Conservation (phyloP, 2,888 invertebrate species). For the Stomorhina lunata region DNA sequence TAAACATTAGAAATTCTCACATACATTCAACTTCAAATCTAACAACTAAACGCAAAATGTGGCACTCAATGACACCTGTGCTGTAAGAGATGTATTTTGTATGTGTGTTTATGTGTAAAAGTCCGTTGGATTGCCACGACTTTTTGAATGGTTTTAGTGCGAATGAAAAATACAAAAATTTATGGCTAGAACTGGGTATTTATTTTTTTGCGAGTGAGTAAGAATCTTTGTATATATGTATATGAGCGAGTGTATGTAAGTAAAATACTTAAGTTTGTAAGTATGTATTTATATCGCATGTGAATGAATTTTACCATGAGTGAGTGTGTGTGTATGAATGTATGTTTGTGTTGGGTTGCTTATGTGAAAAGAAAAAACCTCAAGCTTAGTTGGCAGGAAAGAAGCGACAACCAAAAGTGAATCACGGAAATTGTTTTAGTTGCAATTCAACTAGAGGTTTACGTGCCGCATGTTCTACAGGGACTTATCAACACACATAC, state of each 20-base stretch:
- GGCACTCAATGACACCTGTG: slow-evolving; percentile 61
- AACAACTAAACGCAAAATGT: slow-evolving; percentile 50
- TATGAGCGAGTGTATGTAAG: background rate
- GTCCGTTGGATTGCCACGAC: slow-evolving; percentile 37
- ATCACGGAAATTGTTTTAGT: slow-evolving; percentile 68
- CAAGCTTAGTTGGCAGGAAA: slow-evolving; percentile 58
- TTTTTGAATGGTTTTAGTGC: slow-evolving; percentile 51
- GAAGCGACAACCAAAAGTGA: slow-evolving; percentile 61
- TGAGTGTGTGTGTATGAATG: background rate
- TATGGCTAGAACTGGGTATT: slow-evolving; percentile 33
- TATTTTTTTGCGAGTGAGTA: slow-evolving; percentile 27
- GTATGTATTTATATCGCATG: background rate
- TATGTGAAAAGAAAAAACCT: slow-evolving; percentile 20
- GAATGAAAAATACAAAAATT: slow-evolving; percentile 49
- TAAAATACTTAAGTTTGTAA: background rate
- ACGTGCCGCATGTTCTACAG: slow-evolving; percentile 66
- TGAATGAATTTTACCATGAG: background rate
- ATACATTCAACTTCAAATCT: background rate
- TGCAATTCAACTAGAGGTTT: slow-evolving; percentile 65
- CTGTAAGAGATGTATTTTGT: slow-evolving; percentile 39
- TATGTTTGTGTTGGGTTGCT: too few relatives aligned
- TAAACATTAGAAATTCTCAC: slow-evolving; percentile 50
- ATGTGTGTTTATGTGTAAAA: too few relatives aligned
- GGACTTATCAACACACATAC: slow-evolving; percentile 25
- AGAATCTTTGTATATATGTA: background rate